A percentile compares a stretch with the other conserved stretches of the same genome.
These are phyloP conservation scores for Drosophila elegans DNA, from an alignment of 1,140 invertebrate species.

Conservation along the genomic window DNA sequence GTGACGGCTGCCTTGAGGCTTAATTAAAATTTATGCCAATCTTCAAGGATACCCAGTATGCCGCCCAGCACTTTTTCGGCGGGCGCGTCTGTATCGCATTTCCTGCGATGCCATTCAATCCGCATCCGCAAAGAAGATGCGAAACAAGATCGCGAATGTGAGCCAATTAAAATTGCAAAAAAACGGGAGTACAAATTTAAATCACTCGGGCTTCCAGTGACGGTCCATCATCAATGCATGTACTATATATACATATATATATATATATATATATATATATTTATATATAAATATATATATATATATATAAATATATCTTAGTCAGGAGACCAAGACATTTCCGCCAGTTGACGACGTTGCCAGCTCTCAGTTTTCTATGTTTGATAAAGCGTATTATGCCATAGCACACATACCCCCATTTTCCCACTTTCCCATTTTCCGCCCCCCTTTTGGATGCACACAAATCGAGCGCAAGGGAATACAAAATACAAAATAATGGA, in stretches of 20 bases:
- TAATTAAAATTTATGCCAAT: conserved; percentile 55
- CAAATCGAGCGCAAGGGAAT: conserved; percentile 64
- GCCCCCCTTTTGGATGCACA: conserved; percentile 30
- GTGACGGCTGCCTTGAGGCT: conserved; percentile 50
- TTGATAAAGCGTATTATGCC: conserved; percentile 71
- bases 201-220: conserved; percentile 14
- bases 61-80: neutral
- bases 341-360: conserved; percentile 48
- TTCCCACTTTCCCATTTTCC: neutral
- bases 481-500: conserved; percentile 72
- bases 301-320: conserved; percentile 10
- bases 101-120: conserved; percentile 9
- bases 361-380: conserved; percentile 23
- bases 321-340: conserved; percentile 38
- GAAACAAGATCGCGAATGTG: conserved; percentile 33
- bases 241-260: conserved; percentile 5
- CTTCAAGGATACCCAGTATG: conserved; percentile 13
- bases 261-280: conserved; percentile 7
- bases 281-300: conserved; percentile 11
- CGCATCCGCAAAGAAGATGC: neutral
- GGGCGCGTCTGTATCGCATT: conserved; percentile 10
- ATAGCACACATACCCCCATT: conserved; percentile 31
- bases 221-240: conserved; percentile 31
- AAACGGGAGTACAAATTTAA: conserved; percentile 7
- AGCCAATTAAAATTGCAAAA: conserved; percentile 54